A percentile compares a stretch with the other conserved stretches of the same genome.
These are phyloP conservation scores for Xylota segnis DNA, from an alignment of 2,888 invertebrate genomes.

Conservation along the genomic window DNA sequence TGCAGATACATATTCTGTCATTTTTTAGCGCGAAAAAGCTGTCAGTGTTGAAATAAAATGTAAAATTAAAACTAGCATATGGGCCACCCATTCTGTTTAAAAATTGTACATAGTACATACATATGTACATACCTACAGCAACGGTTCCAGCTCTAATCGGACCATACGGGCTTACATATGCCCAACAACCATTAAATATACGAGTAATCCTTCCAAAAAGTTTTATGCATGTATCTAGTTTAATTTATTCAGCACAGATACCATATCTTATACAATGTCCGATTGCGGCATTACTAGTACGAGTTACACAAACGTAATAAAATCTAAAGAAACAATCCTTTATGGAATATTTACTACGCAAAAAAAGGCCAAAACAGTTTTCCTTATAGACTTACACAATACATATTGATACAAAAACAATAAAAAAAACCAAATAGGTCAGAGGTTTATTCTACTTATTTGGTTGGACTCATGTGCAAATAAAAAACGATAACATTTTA, in stretches of 20 bases:
- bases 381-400: background rate
- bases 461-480: slow-evolving; percentile 48
- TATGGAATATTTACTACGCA: background rate
- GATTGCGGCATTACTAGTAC: background rate
- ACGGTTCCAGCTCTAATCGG: too few relatives aligned
- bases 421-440: slow-evolving; percentile 55
- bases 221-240: background rate
- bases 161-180: too few relatives aligned
- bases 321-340: slow-evolving; percentile 8
- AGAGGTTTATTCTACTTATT: slow-evolving; percentile 45
- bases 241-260: background rate
- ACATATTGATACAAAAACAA: slow-evolving; percentile 34
- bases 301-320: slow-evolving; percentile 31
- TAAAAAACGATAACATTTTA: slow-evolving; percentile 46
- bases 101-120: too few relatives aligned
- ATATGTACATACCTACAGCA: too few relatives aligned
- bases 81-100: too few relatives aligned
- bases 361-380: slow-evolving; percentile 8
- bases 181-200: too few relatives aligned
- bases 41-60: too few relatives aligned
- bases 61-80: too few relatives aligned
- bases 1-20: too few relatives aligned
- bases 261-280: background rate
- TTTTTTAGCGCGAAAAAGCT: too few relatives aligned
- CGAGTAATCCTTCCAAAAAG: background rate